phyloP scores from a whole-genome alignment of 2,113 vertebrate species.

The Tretioscincus oriximinensis region DNA sequence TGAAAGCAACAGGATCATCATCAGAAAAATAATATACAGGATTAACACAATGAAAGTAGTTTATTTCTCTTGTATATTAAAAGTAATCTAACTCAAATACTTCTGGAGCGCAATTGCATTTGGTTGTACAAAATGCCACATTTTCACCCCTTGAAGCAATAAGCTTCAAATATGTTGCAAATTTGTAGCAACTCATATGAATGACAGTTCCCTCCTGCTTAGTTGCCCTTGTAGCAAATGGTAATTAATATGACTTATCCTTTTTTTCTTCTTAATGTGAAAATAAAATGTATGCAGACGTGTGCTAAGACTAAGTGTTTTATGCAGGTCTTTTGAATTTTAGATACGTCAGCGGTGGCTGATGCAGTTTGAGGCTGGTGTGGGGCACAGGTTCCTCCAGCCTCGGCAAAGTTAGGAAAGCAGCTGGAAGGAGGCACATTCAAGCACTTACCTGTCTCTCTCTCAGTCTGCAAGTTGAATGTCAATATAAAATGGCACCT shows the following conservation, averaged over 20 bases:
- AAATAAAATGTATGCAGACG: slow-evolving; percentile 53
- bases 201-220: slow-evolving; percentile 6
- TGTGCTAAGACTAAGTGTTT: slow-evolving; percentile 52
- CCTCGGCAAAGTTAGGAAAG: no score
- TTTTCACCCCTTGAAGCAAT: slow-evolving; percentile 14
- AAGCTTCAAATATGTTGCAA: slow-evolving; percentile 27
- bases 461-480: no score
- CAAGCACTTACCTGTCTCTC: no score
- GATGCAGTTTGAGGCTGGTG: no score
- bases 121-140: background rate
- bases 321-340: slow-evolving; percentile 49
- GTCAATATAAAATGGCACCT: no score
- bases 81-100: background rate
- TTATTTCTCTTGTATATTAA: background rate
- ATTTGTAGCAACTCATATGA: slow-evolving; percentile 33
- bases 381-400: no score
- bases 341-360: no score
- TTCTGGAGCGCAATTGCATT: background rate
- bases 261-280: slow-evolving; percentile 12
- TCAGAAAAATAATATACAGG: background rate
- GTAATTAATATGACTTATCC: slow-evolving; percentile 33
- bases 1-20: background rate
- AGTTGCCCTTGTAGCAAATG: slow-evolving; percentile 20
- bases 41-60: background rate
- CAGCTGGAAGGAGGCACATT: no score